Evolutionary conservation across 1,140 invertebrate species (phyloP).

Genomic region (Ceratitis capitata): DNA sequence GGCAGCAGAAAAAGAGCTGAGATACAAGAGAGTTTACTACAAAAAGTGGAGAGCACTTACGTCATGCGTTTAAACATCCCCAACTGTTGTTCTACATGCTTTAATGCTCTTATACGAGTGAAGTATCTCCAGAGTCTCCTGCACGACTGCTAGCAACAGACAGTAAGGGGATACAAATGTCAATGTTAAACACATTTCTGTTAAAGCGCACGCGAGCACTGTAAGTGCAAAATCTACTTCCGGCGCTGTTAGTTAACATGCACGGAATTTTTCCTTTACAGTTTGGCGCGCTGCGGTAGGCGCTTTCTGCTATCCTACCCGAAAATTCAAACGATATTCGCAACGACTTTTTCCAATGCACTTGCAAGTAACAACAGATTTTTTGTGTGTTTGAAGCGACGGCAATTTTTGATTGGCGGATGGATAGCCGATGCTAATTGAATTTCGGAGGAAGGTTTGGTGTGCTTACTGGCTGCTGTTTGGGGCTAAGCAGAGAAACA

Average conservation of each 20-base stretch:
- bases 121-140: too few species aligned
- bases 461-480: too few species aligned
- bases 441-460: not conserved
- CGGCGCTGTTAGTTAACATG: not conserved
- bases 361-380: not conserved
- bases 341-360: constrained; percentile 8
- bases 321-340: constrained; percentile 15
- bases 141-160: not conserved
- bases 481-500: too few species aligned
- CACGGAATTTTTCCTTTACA: not conserved
- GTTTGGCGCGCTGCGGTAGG: not conserved
- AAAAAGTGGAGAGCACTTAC: not conserved
- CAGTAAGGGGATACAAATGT: not conserved
- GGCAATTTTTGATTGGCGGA: not conserved
- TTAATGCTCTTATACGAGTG: not conserved
- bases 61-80: not conserved
- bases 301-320: not conserved
- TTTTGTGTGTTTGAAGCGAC: not conserved
- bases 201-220: not conserved
- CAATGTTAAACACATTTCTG: not conserved
- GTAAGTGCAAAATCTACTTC: not conserved
- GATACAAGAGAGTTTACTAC: not conserved
- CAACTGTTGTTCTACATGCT: not conserved
- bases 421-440: not conserved
- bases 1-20: too few species aligned